phyloP scores from a whole-genome alignment of 35 echinoderm and acorn worm genomes.

The Diadema setosum region DNA sequence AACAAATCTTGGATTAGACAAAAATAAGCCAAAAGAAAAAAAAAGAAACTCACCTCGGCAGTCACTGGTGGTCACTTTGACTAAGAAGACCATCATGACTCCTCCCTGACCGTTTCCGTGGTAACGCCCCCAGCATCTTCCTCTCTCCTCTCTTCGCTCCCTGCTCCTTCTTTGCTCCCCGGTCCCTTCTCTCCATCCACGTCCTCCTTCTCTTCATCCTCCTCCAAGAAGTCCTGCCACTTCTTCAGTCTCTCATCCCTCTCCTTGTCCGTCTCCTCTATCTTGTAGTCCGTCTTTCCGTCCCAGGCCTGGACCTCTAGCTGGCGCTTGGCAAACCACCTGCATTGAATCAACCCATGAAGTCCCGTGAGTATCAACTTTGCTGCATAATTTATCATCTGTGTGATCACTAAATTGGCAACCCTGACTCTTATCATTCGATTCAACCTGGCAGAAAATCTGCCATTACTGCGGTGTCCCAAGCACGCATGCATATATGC shows the following conservation, averaged over 20 bases:
- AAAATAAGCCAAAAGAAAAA: too few species aligned
- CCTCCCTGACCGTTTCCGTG: neutral
- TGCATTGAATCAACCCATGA: neutral
- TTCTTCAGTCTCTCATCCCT: slow-evolving; percentile 75
- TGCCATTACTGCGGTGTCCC: too few species aligned
- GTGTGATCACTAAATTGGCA: neutral
- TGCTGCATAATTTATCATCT: too few species aligned
- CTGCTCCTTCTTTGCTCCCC: neutral
- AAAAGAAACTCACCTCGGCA: too few species aligned
- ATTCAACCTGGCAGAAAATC: neutral
- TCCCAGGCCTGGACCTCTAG: slow-evolving; percentile 68
- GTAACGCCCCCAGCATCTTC: neutral
- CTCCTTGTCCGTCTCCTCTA: slow-evolving; percentile 94
- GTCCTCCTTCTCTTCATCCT: slow-evolving; percentile 7
- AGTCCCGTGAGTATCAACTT: too few species aligned
- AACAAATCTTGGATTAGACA: too few species aligned
- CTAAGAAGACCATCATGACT: too few species aligned
- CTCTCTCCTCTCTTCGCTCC: neutral
- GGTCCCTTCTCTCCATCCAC: neutral
- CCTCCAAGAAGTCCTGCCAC: slow-evolving; percentile 83
- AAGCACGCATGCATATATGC: neutral
- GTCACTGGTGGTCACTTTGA: too few species aligned
- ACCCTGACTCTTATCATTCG: neutral
- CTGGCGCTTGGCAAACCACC: slow-evolving; percentile 91
- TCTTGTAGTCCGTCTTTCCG: slow-evolving; percentile 89